Conservation (phyloP, 2,113 vertebrate genomes). For the Cinclus cinclus region DNA sequence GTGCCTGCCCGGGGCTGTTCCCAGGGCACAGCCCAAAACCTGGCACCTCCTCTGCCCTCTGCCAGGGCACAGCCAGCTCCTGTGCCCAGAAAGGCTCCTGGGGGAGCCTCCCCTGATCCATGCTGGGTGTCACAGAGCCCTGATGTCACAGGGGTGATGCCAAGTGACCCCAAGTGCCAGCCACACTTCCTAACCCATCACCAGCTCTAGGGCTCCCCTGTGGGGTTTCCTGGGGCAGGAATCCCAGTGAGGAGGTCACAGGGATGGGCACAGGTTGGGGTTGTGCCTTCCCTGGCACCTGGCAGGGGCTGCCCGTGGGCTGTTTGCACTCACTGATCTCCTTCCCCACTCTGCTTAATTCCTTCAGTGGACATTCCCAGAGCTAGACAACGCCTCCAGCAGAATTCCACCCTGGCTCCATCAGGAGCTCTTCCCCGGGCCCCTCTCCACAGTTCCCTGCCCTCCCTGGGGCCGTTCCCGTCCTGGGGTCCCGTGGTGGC, state of each 20-base stretch:
- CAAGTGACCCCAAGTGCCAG: background rate
- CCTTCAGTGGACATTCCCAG: no score
- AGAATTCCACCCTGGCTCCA: background rate
- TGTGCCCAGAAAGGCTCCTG: background rate
- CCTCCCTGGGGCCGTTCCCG: no score
- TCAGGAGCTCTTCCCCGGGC: background rate
- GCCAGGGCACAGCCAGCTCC: background rate
- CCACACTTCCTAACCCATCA: background rate
- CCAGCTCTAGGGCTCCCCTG: background rate
- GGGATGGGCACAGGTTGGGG: fast-evolving
- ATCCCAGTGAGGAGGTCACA: fast-evolving
- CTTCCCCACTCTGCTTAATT: no score
- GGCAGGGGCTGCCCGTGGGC: fast-evolving
- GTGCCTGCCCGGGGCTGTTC: background rate
- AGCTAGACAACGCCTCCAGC: background rate
- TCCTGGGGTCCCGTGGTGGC: background rate
- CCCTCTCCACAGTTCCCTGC: no score
- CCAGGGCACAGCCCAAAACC: background rate
- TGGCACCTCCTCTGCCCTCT: background rate
- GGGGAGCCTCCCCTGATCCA: background rate
- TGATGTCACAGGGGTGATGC: fast-evolving
- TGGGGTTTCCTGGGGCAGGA: background rate
- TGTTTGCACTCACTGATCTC: background rate
- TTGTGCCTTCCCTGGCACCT: background rate
- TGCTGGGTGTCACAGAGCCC: background rate